Evolutionary conservation across 2,888 invertebrate genomes (phyloP).

Genomic region (Drosophila macrospina): DNA sequence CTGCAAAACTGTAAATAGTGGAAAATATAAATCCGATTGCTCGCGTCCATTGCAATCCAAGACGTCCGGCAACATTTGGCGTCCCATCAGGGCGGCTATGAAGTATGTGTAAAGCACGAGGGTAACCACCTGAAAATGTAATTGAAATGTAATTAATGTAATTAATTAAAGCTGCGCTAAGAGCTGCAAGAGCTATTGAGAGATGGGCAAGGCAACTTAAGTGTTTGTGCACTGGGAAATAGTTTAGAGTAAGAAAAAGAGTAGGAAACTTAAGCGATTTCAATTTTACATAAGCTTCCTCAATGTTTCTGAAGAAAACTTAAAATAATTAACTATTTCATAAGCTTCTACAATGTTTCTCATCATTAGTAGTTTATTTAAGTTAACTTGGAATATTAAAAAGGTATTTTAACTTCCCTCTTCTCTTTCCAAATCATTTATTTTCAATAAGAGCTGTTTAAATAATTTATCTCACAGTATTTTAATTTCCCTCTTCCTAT

Average conservation of each 20-base stretch:
- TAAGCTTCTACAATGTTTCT: too few species aligned
- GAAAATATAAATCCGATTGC: conserved; percentile 94
- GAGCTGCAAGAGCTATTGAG: background rate
- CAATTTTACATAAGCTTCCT: too few species aligned
- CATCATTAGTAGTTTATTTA: too few species aligned
- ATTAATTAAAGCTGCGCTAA: conserved; percentile 1
- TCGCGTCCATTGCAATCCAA: conserved; percentile 86
- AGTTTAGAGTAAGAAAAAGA: background rate
- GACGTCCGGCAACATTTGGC: conserved; percentile 91
- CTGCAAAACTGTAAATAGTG: conserved; percentile 95
- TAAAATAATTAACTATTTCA: too few species aligned
- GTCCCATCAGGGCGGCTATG: conserved; percentile 93
- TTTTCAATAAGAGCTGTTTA: too few species aligned
- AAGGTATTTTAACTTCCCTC: too few species aligned
- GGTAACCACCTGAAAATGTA: conserved; percentile 92
- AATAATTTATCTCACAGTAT: too few species aligned
- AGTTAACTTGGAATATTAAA: too few species aligned
- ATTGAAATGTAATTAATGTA: background rate
- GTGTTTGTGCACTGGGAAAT: background rate
- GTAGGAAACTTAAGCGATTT: too few species aligned
- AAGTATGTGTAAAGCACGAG: conserved; percentile 96
- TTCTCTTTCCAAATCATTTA: too few species aligned
- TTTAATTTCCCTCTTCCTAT: too few species aligned
- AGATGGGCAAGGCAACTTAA: background rate
- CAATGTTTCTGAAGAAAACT: too few species aligned